A percentile compares a stretch with the other conserved stretches of the same genome.
Conservation (phyloP, 2,888 invertebrate genomes). For the Griposia aprilina region DNA sequence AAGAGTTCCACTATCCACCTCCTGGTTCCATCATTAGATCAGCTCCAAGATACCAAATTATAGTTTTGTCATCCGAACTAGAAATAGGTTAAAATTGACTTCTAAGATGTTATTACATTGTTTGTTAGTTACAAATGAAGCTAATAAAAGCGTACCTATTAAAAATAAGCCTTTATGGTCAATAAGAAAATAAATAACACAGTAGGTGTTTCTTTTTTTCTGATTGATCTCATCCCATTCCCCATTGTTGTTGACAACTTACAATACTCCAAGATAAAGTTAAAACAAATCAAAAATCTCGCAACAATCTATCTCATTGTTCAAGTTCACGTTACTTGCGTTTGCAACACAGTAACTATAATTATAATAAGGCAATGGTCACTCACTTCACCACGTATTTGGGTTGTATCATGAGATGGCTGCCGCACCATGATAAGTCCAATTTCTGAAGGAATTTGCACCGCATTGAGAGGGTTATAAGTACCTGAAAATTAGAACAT, state of each 20-base stretch:
- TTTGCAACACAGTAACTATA: conserved; percentile 29
- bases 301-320: conserved; percentile 2
- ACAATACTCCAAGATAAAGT: neutral
- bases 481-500: conserved; percentile 74
- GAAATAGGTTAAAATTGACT: too few species aligned
- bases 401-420: conserved; percentile 86
- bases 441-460: conserved; percentile 94
- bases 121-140: too few species aligned
- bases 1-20: too few species aligned
- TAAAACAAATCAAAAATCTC: conserved; percentile 17
- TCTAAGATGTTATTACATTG: too few species aligned
- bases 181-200: too few species aligned
- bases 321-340: conserved; percentile 40
- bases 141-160: too few species aligned
- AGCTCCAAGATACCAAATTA: too few species aligned
- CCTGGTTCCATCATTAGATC: too few species aligned
- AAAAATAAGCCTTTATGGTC: too few species aligned
- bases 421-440: conserved; percentile 97
- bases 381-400: conserved; percentile 84
- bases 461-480: conserved; percentile 85
- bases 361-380: conserved; percentile 31
- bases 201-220: too few species aligned
- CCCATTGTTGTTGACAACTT: neutral
- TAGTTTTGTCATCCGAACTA: too few species aligned
- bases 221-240: too few species aligned